Conservation (phyloP, 2,888 invertebrate genomes). For the Parthenolecanium corni region DNA sequence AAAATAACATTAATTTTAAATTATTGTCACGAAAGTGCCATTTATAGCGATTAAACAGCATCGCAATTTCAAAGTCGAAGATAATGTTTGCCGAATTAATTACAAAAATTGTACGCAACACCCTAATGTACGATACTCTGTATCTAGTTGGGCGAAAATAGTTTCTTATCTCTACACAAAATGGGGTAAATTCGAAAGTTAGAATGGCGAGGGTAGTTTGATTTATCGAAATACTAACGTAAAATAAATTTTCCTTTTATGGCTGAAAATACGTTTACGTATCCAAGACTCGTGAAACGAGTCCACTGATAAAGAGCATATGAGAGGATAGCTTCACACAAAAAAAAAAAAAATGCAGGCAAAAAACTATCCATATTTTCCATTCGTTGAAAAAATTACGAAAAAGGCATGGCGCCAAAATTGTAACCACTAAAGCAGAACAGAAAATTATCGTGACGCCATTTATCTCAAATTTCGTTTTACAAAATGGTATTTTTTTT, state of each 20-base stretch:
- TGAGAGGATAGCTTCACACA: no score
- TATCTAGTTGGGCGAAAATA: constrained; percentile 5
- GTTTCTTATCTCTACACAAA: constrained; percentile 21
- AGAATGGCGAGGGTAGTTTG: constrained; percentile 18
- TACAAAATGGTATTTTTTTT: no score
- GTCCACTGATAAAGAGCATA: not conserved
- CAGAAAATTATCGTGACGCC: no score
- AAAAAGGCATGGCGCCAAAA: no score
- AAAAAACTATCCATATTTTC: no score
- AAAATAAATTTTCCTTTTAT: constrained; percentile 22
- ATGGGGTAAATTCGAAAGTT: not conserved
- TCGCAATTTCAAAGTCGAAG: not conserved
- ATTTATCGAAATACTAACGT: constrained; percentile 22
- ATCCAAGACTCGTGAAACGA: not conserved
- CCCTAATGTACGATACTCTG: not conserved
- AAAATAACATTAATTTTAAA: no score
- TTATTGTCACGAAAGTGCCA: no score
- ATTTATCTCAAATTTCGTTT: no score
- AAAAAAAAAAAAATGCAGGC: no score
- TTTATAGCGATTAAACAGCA: not conserved
- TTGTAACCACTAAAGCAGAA: no score
- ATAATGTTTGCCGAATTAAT: constrained; percentile 18
- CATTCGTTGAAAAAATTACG: no score
- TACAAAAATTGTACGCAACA: constrained; percentile 12
- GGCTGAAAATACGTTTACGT: constrained; percentile 8